Conservation (phyloP, 1,140 invertebrate genomes). For the Brachionus calyciflorus region DNA sequence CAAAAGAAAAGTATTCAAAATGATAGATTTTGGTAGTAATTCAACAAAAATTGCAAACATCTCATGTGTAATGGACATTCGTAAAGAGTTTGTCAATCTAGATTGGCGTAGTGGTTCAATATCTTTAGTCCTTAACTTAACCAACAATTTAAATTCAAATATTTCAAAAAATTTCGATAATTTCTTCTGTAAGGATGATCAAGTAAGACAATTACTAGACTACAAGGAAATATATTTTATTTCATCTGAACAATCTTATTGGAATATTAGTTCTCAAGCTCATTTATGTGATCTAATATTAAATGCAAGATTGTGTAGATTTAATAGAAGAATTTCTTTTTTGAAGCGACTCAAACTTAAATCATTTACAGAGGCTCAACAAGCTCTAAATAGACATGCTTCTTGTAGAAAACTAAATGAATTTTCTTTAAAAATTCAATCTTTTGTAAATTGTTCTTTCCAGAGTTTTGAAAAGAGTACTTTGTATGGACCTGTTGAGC, state of each 20-base stretch:
- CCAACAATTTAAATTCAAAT: neutral
- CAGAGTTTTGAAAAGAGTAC: neutral
- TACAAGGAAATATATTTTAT: constrained; percentile 1
- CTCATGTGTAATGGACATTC: neutral
- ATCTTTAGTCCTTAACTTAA: neutral
- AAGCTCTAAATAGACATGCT: neutral
- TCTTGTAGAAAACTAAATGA: neutral
- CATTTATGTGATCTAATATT: neutral
- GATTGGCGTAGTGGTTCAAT: neutral
- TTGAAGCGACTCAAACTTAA: neutral
- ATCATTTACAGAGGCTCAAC: neutral
- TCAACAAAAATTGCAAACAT: neutral
- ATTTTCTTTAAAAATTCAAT: neutral
- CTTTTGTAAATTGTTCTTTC: neutral
- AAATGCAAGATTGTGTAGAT: neutral
- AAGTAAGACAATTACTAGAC: neutral
- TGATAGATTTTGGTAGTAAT: neutral
- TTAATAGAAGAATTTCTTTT: neutral
- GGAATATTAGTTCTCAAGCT: neutral
- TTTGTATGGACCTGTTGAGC: neutral
- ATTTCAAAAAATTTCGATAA: neutral
- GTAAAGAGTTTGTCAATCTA: too few species aligned
- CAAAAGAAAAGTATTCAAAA: neutral
- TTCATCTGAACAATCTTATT: neutral
- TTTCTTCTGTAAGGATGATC: neutral